Base-by-base conservation (phyloP, 2,113 vertebrate species). In the Etia nguti region DNA sequence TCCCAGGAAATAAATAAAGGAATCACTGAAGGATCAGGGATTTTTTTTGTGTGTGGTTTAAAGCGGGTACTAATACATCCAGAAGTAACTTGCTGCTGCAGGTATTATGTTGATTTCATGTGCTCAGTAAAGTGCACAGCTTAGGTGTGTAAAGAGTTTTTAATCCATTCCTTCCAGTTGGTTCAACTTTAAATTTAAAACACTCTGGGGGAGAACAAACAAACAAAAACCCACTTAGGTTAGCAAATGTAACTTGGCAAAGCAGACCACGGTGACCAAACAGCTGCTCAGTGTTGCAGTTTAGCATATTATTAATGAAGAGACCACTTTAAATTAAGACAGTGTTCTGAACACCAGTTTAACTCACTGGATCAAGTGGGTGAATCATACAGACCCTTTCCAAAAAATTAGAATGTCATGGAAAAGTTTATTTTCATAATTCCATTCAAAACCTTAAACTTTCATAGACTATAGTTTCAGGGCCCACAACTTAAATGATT, bases 261-360 rank as follows among this genome's bases (percentile, higher is more conserved):
- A 29, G 13, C 24, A 54, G 8, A n/a, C 20, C 52, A 55, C 50
- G 0, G 50, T n/a, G 59, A 60, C 59, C 56, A 29, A 31, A 31
- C 59, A 15, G 36, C 62, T 68, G 36, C 36, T 41, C 62, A 41
- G 65, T 24, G 36, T 41, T 70, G 38, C 36, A 68, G 36, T 70
- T 4, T 70, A 70, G 65, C 1, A 24, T 38, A 6, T 70, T 5
- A 43, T 13, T 13, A 43, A 43, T 57, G 6, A 26, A 24, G 6
- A 13, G 38, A 6, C 13, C 2, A 36, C 34, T 36, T 36, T 36
- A 36, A 36, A 36, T 8, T 36, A 36, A 36, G 34, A 36, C 60
- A 8, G 34, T 38, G 10, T 65, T 65, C 0, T 5, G 1, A 22
- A 2, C 20, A 65, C 20, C 6, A 0, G 60, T 22, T 65, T 38